phyloP scores from a whole-genome alignment of 1,140 invertebrate genomes.

The Kradibia gibbosae region DNA sequence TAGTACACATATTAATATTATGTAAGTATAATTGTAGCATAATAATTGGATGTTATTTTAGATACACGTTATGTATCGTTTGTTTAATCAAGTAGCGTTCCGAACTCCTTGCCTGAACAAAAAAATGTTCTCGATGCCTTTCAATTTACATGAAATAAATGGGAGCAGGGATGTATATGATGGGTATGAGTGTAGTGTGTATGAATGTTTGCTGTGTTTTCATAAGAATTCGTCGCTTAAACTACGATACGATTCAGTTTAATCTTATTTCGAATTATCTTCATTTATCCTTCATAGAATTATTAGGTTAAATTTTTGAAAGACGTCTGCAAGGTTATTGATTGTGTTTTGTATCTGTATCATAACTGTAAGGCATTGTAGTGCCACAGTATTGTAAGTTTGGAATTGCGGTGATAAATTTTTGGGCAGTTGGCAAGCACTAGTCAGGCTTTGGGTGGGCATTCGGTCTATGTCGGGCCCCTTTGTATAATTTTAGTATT shows the following conservation, averaged over 20 bases:
- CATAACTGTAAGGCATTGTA: not conserved
- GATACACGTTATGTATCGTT: conserved; percentile 62
- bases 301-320: conserved; percentile 33
- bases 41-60: conserved; percentile 71
- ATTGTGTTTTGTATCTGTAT: not conserved
- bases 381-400: not conserved
- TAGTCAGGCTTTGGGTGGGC: conserved; percentile 79
- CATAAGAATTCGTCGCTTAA: conserved; percentile 6
- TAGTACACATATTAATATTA: conserved; percentile 74
- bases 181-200: conserved; percentile 10
- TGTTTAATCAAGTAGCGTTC: conserved; percentile 66
- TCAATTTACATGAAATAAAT: conserved; percentile 44
- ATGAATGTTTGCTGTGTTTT: not conserved
- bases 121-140: conserved; percentile 58
- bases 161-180: not conserved
- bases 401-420: conserved; percentile 40
- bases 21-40: conserved; percentile 73
- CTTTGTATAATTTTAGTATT: conserved; percentile 80
- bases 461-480: conserved; percentile 87
- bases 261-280: conserved; percentile 1
- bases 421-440: conserved; percentile 71
- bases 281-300: not conserved
- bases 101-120: conserved; percentile 72
- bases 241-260: conserved; percentile 6
- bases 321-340: conserved; percentile 35